Conservation (phyloP, 2,888 invertebrate species). For the Pseudolycoriella hygida region DNA sequence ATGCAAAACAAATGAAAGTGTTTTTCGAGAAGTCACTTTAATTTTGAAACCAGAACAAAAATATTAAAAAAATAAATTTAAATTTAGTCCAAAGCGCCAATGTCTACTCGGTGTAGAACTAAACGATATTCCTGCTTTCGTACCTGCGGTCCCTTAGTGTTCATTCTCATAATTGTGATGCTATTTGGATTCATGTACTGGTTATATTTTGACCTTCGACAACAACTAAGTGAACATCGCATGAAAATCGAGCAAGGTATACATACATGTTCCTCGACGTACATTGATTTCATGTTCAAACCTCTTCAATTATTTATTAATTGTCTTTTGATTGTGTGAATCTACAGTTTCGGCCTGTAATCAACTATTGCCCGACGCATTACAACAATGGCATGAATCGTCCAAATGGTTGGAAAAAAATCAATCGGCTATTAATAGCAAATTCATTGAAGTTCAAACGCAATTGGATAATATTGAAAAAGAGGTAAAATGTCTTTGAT, state of each 20-base stretch:
- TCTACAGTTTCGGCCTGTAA: conserved; percentile 45
- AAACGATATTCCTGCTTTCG: conserved; percentile 21
- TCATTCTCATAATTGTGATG: conserved; percentile 19
- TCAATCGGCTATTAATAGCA: conserved; percentile 39
- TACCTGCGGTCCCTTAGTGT: conserved; percentile 22
- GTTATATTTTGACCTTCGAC: conserved; percentile 26
- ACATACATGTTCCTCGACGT: too few relatives aligned
- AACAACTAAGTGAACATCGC: conserved; percentile 24
- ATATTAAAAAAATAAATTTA: too few relatives aligned
- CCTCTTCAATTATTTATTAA: too few relatives aligned
- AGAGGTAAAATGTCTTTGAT: conserved; percentile 23
- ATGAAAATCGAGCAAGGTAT: conserved; percentile 26
- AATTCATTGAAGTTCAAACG: conserved; percentile 37
- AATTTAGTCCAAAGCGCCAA: conserved; percentile 16
- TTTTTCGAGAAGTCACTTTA: too few relatives aligned
- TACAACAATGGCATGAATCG: conserved; percentile 53
- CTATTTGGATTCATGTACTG: conserved; percentile 24
- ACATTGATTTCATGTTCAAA: too few relatives aligned
- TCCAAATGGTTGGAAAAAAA: conserved; percentile 48
- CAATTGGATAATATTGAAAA: conserved; percentile 34
- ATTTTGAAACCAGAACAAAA: too few relatives aligned
- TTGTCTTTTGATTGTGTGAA: conserved; percentile 2
- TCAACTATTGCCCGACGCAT: conserved; percentile 46
- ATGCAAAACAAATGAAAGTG: too few relatives aligned
- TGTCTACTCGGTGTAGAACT: conserved; percentile 17